phyloP scores from a whole-genome alignment of 37 sponge, comb jelly and placozoan genomes.

The Chondrosia reniformis region DNA sequence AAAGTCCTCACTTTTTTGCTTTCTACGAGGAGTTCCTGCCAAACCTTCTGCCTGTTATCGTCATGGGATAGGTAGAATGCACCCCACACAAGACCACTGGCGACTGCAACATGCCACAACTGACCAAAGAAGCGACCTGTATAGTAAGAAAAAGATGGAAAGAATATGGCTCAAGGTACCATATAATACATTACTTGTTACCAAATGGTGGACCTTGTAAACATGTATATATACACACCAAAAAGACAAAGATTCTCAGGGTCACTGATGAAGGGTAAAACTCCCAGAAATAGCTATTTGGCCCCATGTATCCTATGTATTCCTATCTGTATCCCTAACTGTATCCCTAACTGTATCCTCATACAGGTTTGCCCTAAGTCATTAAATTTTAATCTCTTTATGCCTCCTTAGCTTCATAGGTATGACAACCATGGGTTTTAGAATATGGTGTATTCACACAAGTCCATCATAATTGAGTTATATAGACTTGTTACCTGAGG shows the following conservation, averaged over 20 bases:
- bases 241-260: not conserved
- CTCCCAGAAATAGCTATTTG: too few relatives aligned
- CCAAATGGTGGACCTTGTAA: too few relatives aligned
- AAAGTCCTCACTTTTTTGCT: not conserved
- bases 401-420: too few relatives aligned
- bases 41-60: not conserved
- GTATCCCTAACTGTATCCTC: too few relatives aligned
- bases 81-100: slow-evolving; percentile 4
- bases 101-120: not conserved
- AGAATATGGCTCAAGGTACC: not conserved
- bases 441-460: not conserved
- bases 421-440: too few relatives aligned
- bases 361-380: too few relatives aligned
- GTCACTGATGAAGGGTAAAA: not conserved
- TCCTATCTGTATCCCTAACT: too few relatives aligned
- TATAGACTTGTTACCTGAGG: not conserved
- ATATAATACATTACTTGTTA: too few relatives aligned
- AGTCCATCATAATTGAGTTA: not conserved
- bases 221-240: not conserved
- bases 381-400: too few relatives aligned
- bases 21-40: not conserved
- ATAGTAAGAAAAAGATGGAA: not conserved
- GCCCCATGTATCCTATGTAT: too few relatives aligned
- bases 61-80: not conserved
- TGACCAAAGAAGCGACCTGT: not conserved